These are phyloP conservation scores for Pterobdella sp. DNA, from an alignment of 2,888 invertebrate genomes.

Conservation along the genomic window DNA sequence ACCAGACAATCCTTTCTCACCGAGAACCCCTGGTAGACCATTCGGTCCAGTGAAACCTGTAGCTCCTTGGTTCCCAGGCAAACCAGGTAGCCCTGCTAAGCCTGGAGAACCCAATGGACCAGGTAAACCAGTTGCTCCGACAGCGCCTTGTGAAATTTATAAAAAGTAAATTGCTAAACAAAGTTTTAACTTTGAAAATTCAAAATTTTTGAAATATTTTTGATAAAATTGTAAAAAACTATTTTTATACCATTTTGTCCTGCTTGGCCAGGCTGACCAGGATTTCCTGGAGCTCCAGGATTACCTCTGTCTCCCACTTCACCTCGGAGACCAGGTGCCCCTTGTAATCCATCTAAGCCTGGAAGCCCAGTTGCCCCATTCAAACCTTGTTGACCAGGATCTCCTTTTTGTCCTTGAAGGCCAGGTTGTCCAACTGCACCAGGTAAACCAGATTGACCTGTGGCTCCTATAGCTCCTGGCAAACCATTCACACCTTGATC, in stretches of 20 bases:
- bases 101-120: slow-evolving; percentile 18
- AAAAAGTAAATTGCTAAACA: neutral
- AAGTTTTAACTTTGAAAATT: neutral
- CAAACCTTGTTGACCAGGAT: slow-evolving; percentile 21
- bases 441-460: neutral
- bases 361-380: neutral
- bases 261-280: slow-evolving; percentile 19
- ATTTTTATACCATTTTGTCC: slow-evolving; percentile 13
- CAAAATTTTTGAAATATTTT: neutral
- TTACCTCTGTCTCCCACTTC: slow-evolving; percentile 16
- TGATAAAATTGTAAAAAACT: neutral
- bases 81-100: neutral
- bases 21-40: neutral
- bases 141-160: neutral
- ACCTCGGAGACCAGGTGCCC: slow-evolving; percentile 23
- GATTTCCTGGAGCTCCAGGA: slow-evolving; percentile 16
- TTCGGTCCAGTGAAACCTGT: slow-evolving; percentile 19
- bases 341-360: slow-evolving; percentile 18
- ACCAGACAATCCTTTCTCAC: neutral
- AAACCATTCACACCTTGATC: slow-evolving; percentile 28
- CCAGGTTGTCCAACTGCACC: slow-evolving; percentile 19
- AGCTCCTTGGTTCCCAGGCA: slow-evolving; percentile 16
- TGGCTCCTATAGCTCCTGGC: neutral
- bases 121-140: slow-evolving; percentile 10
- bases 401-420: slow-evolving; percentile 23